Conservation (phyloP, 2,113 vertebrate genomes). For the Lophochroa leadbeateri region DNA sequence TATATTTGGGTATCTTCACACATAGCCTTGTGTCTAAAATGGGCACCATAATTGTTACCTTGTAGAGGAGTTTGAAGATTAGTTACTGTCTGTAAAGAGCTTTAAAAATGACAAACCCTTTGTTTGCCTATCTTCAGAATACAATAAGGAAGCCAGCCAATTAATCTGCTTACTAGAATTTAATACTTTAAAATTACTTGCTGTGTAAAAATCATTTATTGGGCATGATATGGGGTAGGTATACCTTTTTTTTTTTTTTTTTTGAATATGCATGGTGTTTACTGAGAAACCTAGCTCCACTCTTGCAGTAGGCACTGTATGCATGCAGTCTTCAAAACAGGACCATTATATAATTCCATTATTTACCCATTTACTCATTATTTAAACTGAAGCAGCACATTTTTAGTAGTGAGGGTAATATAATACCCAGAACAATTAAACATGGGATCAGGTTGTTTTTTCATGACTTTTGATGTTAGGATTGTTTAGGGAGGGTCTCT, state of each 20-base stretch:
- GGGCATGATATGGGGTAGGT: background rate
- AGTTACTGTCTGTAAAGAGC: background rate
- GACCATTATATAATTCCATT: background rate
- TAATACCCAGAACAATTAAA: background rate
- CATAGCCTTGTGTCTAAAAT: conserved; percentile 39
- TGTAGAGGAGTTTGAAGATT: background rate
- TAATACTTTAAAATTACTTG: background rate
- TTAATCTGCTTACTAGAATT: background rate
- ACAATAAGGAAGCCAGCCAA: background rate
- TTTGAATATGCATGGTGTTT: background rate
- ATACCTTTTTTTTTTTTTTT: background rate
- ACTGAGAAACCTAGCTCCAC: background rate
- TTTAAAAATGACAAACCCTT: conserved; percentile 6
- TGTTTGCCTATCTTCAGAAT: background rate
- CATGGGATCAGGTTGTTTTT: background rate
- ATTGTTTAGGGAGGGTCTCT: background rate
- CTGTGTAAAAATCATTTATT: background rate
- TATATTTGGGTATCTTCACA: conserved; percentile 54
- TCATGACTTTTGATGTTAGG: background rate
- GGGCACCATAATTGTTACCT: conserved; percentile 33
- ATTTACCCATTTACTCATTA: background rate
- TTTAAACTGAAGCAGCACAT: background rate
- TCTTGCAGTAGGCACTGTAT: background rate
- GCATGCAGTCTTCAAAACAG: background rate
- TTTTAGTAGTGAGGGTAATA: background rate